phyloP scores from a whole-genome alignment of 2,113 vertebrate genomes.

The Thryonomys swinderianus region DNA sequence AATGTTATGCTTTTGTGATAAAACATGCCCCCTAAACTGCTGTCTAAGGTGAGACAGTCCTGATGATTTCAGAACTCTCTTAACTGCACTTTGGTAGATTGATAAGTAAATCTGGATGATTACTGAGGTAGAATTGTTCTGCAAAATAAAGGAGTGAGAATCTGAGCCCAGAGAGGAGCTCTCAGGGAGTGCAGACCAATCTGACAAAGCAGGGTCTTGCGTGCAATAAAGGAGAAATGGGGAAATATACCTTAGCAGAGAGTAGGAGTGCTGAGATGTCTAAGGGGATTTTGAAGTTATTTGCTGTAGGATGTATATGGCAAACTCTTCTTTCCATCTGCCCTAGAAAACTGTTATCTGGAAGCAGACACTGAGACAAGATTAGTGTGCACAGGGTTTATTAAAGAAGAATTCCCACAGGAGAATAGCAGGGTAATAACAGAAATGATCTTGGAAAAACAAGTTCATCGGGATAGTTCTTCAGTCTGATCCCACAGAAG shows the following conservation, averaged over 20 bases:
- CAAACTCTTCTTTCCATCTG: neutral
- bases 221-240: neutral
- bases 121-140: conserved; percentile 8
- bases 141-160: conserved; percentile 13
- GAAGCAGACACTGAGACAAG: neutral
- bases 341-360: conserved; percentile 29
- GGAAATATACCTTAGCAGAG: neutral
- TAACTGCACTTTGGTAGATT: neutral
- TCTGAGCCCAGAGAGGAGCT: neutral
- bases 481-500: no score
- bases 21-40: neutral
- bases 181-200: neutral
- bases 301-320: neutral
- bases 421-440: neutral
- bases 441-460: neutral
- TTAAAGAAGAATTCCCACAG: neutral
- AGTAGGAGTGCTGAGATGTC: neutral
- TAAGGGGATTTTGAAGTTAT: neutral
- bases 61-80: neutral
- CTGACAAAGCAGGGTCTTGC: neutral
- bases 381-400: neutral
- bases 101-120: neutral
- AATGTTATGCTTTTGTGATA: neutral
- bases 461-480: neutral
- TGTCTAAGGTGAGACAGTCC: neutral